Evolutionary conservation across 2,113 vertebrate genomes (phyloP), one percentile per base, ranked within the genome.

Genomic region (Pagrus major): DNA sequence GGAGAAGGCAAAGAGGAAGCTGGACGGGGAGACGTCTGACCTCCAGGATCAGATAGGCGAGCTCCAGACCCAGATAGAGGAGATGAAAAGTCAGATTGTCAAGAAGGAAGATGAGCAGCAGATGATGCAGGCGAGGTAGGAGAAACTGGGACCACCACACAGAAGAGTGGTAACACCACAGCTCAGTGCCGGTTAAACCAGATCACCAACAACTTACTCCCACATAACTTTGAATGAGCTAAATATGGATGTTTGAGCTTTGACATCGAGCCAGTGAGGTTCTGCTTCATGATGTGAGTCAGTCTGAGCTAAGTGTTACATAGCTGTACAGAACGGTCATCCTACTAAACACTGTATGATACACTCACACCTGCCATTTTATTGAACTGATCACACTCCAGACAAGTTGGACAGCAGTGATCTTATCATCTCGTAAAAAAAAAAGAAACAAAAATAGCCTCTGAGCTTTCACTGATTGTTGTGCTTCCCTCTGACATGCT

Each of bases 91-190:
- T 71, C 98, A 98, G 86, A 80, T 99, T 89, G 92, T 94, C 84
- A 99, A 99, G 93, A 99, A 99, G 25, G 98, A 99, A 27, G 98
- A 99, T 46, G 98, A 99, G 88, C 96, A 99, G 44, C 98, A 98
- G 94, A 92, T 95, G 39, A 95, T 97, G 0, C 94, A 98, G 83
- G 88, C 96, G 5, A 97, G 98, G 98, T 99, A 92, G 51, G 83
- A 35, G 27, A 64, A 1, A 59, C 18, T 6, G 60, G 27, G 9
- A 11, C 12, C 27, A 37, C 9, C 10, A 31, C 20, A 5, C 7
- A 41, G 16, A 29, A 14, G 2, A 12, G 59, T 37, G 29, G 37
- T 58, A 41, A 47, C 18, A 60, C 18, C 58, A 61, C 23, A 29
- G 9, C 27, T 49, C 37, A 55, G 52, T 8, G 9, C 21, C 7